Base-by-base conservation (phyloP, 2,113 vertebrate species). In the Seriola quinqueradiata region DNA sequence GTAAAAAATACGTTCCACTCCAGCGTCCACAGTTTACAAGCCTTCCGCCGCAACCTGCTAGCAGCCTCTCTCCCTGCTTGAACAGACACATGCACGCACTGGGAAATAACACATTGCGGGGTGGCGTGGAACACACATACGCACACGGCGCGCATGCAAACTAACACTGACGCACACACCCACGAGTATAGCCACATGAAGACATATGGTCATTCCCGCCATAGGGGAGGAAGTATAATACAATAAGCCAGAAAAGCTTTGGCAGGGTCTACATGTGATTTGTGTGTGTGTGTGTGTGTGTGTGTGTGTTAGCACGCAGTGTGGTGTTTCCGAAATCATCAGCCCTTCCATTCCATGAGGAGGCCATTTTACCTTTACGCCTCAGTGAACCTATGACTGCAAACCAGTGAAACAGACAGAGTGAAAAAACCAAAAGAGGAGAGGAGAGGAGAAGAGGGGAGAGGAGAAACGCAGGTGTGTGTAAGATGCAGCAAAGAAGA, bases 171-270 rank as follows among this genome's bases (percentile, higher is more conserved):
- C 67, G 34, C 59, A 60, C 73, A 79, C 58, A 85, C 75, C n/a
- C 75, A 68, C 57, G 19, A 80, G 65, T 60, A 77, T 54, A 86
- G 67, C 83, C 73, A 59, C 86, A 79, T 60, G 76, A 89, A 74
- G 87, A 90, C 92, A 93, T 92, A 93, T 92, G 89, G 90, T 79
- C 87, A 71, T 60, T 55, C 85, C 87, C 76, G 25, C 72, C 83
- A 77, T 38, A 75, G 65, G 57, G 87, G 76, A 82, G 83, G 86
- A 77, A 75, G 81, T 70, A 28, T 55, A 71, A 76, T 16, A 50
- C 60, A 67, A 75, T 69, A 65, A 74, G 82, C 82, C 79, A 86
- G 80, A 60, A 83, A 76, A 66, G 44, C 77, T 81, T 82, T 89
- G 92, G 87, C 89, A 82, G 44, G 7, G 52, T 48, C 10, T 75